These are phyloP conservation scores for Notodonta dromedarius DNA, from an alignment of 2,888 invertebrate genomes.

Conservation along the genomic window DNA sequence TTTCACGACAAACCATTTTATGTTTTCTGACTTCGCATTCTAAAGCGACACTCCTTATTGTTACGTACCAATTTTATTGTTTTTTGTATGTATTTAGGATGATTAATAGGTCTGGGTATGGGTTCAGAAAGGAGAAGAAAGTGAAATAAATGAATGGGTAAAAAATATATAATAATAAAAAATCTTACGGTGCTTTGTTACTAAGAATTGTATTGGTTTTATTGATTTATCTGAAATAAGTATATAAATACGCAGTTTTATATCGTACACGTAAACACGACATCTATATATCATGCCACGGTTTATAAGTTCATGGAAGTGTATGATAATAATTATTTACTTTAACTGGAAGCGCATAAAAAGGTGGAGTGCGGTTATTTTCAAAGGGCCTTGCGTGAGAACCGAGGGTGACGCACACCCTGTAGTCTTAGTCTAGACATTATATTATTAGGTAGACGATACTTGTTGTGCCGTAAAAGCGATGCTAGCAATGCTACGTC, in stretches of 20 bases:
- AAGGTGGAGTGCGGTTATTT: constrained; percentile 57
- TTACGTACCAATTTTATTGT: neutral
- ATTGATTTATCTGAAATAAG: too few relatives aligned
- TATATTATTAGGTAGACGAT: constrained; percentile 46
- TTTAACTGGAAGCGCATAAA: constrained; percentile 35
- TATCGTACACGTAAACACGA: neutral
- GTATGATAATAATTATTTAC: constrained; percentile 27
- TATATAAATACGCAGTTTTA: neutral
- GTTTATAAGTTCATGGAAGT: neutral
- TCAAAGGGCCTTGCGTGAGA: constrained; percentile 75
- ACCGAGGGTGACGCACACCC: constrained; percentile 70
- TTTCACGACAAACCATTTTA: neutral
- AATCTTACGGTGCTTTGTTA: too few relatives aligned
- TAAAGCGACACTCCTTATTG: too few relatives aligned
- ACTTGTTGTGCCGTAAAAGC: neutral
- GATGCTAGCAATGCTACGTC: neutral
- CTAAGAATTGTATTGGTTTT: too few relatives aligned
- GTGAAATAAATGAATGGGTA: too few relatives aligned
- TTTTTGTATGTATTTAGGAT: neutral
- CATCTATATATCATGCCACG: neutral
- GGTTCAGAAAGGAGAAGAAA: too few relatives aligned
- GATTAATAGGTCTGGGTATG: too few relatives aligned
- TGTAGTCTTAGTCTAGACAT: constrained; percentile 66
- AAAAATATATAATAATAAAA: too few relatives aligned
- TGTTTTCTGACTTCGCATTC: neutral